Evolutionary conservation across 2,888 invertebrate genomes (phyloP), one percentile per base, ranked within the genome.

Genomic region (Poecilus cupreus): DNA sequence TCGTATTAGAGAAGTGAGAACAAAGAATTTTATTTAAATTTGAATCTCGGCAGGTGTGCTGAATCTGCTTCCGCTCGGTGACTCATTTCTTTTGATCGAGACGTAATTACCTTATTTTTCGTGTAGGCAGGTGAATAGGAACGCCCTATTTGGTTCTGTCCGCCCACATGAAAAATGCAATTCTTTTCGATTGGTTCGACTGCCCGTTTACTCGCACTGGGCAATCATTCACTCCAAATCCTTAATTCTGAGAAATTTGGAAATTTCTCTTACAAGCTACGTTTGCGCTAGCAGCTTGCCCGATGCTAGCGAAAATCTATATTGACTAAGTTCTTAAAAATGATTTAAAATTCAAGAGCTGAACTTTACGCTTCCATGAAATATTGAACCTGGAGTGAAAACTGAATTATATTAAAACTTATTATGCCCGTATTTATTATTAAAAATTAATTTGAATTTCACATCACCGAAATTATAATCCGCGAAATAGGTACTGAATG

Each of bases 101-200:
- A 49, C 13, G 74, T 74, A 74, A 74, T 74, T 74, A 74, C 13
- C 18, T 51, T 74, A 74, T 74, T 74, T 68, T 74, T 74, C 74
- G 26, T 74, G 46, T 51, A 49, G 49, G 26, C 51, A 46, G 24
- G 26, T 74, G 51, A 74, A 74, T 22, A 74, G 51, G n/a, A 26
- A 32, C 49, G 74, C 26, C 51, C 49, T 74, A 24, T 72, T 49
- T 26, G 13, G 32, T 26, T 26, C 74, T 43, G 26, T 60, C 39
- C 37, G 32, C 18, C 10, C 68, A 39, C 37, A 68, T 18, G 68
- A 68, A 68, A 68, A 68, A 18, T 68, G 32, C 37, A 68, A 43
- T 60, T 32, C 32, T 60, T 26, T 32, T 16, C 26, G 60, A 60
- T 60, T 24, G 24, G 24, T 11, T 16, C 13, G 10, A n/a, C 60